Conservation (phyloP, 2,113 vertebrate species). For the Nesogale talazaci region DNA sequence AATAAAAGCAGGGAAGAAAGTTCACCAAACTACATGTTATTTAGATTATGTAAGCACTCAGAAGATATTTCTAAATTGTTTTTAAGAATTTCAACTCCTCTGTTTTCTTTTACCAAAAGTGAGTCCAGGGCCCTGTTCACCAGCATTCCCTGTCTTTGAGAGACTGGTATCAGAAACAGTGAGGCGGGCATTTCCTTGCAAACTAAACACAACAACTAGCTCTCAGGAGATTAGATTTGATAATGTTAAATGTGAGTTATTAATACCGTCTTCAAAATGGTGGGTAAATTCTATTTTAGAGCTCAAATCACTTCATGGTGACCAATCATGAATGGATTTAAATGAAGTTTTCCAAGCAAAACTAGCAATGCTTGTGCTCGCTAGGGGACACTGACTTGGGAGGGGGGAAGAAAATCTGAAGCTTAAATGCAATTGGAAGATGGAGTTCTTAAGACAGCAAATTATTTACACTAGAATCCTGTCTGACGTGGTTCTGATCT, state of each 20-base stretch:
- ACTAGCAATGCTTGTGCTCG: constrained; percentile 45
- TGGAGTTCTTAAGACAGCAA: constrained; percentile 61
- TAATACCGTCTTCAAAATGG: constrained; percentile 43
- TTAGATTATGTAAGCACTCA: constrained; percentile 34
- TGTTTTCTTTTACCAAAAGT: constrained; percentile 59
- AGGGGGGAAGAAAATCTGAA: constrained; percentile 3
- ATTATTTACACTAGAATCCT: constrained; percentile 2
- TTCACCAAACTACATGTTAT: constrained; percentile 57
- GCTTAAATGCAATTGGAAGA: constrained; percentile 25
- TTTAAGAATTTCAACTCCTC: constrained; percentile 40
- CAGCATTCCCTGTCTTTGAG: constrained; percentile 62
- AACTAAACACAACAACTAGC: constrained; percentile 40
- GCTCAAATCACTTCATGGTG: constrained; percentile 17
- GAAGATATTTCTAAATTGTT: constrained; percentile 59
- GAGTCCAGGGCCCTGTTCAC: constrained; percentile 41
- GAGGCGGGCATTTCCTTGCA: constrained; percentile 31
- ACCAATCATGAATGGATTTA: constrained; percentile 25
- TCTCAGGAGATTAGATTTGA: constrained; percentile 42
- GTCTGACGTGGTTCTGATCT: constrained; percentile 23
- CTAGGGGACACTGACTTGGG: constrained; percentile 38
- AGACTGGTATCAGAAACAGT: constrained; percentile 51
- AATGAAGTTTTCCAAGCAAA: not conserved
- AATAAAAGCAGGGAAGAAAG: constrained; percentile 30
- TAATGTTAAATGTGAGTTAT: constrained; percentile 25
- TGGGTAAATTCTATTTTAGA: not conserved